Evolutionary conservation across 2,888 invertebrate species (phyloP).

Genomic region (Schizaphis graminum): DNA sequence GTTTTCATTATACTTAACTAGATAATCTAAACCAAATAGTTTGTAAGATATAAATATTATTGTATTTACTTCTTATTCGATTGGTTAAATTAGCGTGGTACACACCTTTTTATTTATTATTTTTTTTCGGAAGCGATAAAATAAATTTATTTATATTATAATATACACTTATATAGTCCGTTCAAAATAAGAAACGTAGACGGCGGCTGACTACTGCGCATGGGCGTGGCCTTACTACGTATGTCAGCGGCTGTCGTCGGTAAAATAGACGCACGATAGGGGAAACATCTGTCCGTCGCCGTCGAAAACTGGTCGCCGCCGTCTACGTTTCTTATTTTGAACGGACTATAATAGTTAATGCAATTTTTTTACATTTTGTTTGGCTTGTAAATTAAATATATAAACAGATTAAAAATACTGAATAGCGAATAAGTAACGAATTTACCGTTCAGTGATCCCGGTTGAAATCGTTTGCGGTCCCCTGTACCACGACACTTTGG

Average conservation of each 20-base stretch:
- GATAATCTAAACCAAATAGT: background rate
- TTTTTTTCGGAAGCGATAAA: background rate
- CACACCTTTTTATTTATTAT: background rate
- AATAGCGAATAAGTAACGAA: background rate
- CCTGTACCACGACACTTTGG: conserved; percentile 59
- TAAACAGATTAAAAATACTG: background rate
- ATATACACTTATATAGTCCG: too few relatives aligned
- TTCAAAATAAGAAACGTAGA: too few relatives aligned
- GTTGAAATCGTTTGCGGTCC: conserved; percentile 51
- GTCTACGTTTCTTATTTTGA: too few relatives aligned
- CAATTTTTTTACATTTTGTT: background rate
- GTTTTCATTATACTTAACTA: background rate
- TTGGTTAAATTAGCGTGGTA: background rate
- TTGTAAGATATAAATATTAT: background rate
- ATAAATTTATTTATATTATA: background rate
- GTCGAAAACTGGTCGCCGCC: too few relatives aligned
- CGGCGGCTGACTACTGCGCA: too few relatives aligned
- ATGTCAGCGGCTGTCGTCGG: too few relatives aligned
- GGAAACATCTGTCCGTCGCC: too few relatives aligned
- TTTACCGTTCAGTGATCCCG: conserved; percentile 52
- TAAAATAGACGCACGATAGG: too few relatives aligned
- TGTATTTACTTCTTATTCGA: background rate
- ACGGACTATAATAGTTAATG: too few relatives aligned
- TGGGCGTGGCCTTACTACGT: too few relatives aligned
- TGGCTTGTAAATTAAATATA: background rate